These are phyloP conservation scores for Blera fallax DNA, from an alignment of 2,888 invertebrate genomes.

Conservation along the genomic window DNA sequence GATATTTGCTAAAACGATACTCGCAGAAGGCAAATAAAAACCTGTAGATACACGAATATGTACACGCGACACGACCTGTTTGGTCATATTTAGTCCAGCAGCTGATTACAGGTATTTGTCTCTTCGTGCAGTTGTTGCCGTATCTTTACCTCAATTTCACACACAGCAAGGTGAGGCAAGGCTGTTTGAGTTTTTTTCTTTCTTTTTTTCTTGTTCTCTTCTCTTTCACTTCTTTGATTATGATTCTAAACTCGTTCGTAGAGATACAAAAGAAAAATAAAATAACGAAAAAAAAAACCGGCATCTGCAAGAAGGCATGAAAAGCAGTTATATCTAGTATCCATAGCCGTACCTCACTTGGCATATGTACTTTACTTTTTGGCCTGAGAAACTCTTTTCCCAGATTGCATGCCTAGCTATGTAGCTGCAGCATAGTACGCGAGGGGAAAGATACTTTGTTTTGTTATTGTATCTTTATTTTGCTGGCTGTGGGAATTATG, in stretches of 20 bases:
- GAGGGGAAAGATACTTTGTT: neutral
- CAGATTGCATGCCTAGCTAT: constrained; percentile 26
- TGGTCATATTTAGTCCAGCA: constrained; percentile 70
- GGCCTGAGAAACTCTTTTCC: constrained; percentile 63
- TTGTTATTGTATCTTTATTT: constrained; percentile 39
- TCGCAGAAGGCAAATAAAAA: constrained; percentile 7
- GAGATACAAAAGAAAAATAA: constrained; percentile 25
- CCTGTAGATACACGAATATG: constrained; percentile 40
- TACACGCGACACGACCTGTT: constrained; percentile 54
- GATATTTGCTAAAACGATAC: constrained; percentile 42
- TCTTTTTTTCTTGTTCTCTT: constrained; percentile 16
- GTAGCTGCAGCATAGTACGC: neutral
- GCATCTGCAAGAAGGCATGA: constrained; percentile 60
- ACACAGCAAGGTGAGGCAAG: constrained; percentile 69
- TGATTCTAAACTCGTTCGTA: constrained; percentile 66
- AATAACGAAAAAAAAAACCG: constrained; percentile 28
- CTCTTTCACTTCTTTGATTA: constrained; percentile 54
- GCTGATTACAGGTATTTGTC: constrained; percentile 72
- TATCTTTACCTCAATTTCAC: constrained; percentile 44
- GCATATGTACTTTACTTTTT: constrained; percentile 57
- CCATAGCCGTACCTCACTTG: constrained; percentile 8
- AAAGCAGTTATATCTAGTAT: constrained; percentile 66
- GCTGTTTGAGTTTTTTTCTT: constrained; percentile 53
- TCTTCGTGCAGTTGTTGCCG: constrained; percentile 21
- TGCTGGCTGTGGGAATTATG: constrained; percentile 63